Evolutionary conservation across 1,140 invertebrate genomes (phyloP).

Genomic region (Drosophila eugracilis): DNA sequence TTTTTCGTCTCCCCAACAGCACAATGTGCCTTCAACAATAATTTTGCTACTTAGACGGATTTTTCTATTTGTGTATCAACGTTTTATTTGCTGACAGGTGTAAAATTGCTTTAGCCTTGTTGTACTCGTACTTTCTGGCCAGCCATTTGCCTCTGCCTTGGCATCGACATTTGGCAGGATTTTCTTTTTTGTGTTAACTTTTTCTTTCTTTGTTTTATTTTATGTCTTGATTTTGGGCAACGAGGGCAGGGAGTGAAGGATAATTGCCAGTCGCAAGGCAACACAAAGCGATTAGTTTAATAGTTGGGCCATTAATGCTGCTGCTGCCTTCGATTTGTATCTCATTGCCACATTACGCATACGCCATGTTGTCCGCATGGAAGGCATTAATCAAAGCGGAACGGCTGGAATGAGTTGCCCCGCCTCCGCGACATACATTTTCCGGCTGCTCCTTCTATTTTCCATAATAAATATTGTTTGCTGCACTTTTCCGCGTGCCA

Average conservation of each 20-base stretch:
- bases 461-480: constrained; percentile 73
- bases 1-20: constrained; percentile 16
- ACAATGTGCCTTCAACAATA: constrained; percentile 67
- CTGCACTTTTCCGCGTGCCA: constrained; percentile 66
- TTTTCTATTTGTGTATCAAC: constrained; percentile 80
- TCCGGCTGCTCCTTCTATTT: constrained; percentile 21
- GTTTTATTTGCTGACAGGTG: constrained; percentile 82
- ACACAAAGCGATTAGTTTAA: constrained; percentile 76
- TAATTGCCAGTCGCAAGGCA: constrained; percentile 63
- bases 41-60: constrained; percentile 79
- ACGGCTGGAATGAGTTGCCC: not conserved
- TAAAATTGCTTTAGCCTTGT: constrained; percentile 70
- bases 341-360: constrained; percentile 63
- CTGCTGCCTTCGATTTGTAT: constrained; percentile 48
- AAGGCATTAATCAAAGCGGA: constrained; percentile 65
- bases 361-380: constrained; percentile 55
- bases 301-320: constrained; percentile 72
- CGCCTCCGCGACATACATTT: not conserved
- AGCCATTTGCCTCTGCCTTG: not conserved
- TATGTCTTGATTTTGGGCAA: constrained; percentile 42
- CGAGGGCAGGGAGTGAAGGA: constrained; percentile 15
- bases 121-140: constrained; percentile 6
- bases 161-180: constrained; percentile 46
- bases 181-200: not conserved
- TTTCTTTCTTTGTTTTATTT: constrained; percentile 33